Base-by-base conservation (phyloP, 2,888 invertebrate genomes). In the Amphimallon solstitiale region DNA sequence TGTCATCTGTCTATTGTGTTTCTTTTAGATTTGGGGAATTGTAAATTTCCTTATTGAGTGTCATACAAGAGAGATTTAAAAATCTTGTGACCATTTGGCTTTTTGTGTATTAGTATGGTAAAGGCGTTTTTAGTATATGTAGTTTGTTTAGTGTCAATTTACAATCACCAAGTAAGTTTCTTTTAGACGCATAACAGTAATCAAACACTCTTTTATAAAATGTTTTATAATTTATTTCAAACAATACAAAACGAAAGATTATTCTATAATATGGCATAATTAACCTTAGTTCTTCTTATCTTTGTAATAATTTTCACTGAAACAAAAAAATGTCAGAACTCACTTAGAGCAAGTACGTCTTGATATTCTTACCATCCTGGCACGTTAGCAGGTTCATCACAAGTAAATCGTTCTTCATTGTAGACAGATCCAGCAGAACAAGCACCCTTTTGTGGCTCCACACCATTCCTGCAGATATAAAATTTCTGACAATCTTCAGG, bases 401-500 rank as follows among this genome's bases (percentile, higher is more conserved):
- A 93, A 80, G 88, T 89, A 77, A 90, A 90, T 4, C 87, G 88
- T 12, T 89, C 90, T 71, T 92, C 91, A 74, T 92, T 93, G 84
- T 92, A 94, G 48, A 93, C 93, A 61, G 87, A 87, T 40, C 91
- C 92, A 0, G 85, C 83, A 0, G 89, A 86, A 77, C 93, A 93
- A 74, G 90, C 88, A 4, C 92, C 91, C 76, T 89, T 89, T 78
- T 92, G 91, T 0, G 93, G 92, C 73, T 87, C 88, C 2, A 91
- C 86, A 0, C 91, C 92, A 74, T 92, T 91, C 70, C 91, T 86
- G 82, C 92, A 92, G 75, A 93, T 92, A 84, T 92, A 93, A 84
- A 93, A 93, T 78, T 92, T 92, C 77, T 90, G 89, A 79, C 93
- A 93, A 80, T 93, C 92, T 19, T 90, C 89, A 0, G 91, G 90